A percentile compares a stretch with the other conserved stretches of the same genome.
Evolutionary conservation across 2,113 vertebrate species (phyloP).

Genomic region (Dendropsophus ebraccatus): DNA sequence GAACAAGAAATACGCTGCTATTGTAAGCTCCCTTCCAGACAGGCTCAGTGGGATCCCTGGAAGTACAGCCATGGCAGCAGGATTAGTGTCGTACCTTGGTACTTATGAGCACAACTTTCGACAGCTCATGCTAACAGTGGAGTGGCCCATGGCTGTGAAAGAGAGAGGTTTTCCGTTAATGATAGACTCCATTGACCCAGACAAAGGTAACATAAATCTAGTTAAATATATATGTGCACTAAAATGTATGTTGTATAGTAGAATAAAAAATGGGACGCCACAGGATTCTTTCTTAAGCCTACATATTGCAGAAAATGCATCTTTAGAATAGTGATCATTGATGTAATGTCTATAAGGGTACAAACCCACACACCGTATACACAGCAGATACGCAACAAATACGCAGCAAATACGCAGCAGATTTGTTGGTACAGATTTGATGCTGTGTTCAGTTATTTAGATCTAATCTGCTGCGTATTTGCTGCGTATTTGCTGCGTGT

Average conservation of each 20-base stretch:
- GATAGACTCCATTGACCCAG: constrained; percentile 52
- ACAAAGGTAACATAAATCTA: constrained; percentile 41
- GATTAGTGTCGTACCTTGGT: not conserved
- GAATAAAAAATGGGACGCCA: not conserved
- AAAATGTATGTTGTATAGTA: not conserved
- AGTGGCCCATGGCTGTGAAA: constrained; percentile 48
- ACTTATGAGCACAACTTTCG: not conserved
- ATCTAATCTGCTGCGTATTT: no score
- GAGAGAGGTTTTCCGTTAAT: constrained; percentile 45
- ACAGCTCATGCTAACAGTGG: constrained; percentile 35
- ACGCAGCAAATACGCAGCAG: no score
- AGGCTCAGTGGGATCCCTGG: not conserved
- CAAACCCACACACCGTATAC: no score
- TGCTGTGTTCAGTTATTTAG: no score
- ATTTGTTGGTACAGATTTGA: no score
- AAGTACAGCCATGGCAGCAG: not conserved
- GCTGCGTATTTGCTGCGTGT: no score
- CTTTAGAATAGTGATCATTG: not conserved
- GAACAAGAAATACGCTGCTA: constrained; percentile 21
- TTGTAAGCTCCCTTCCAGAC: constrained; percentile 15
- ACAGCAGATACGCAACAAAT: no score
- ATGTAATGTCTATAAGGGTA: not conserved
- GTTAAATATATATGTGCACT: not conserved
- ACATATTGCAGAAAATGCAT: not conserved
- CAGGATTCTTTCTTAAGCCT: not conserved